phyloP scores from a whole-genome alignment of 2,888 invertebrate species.

The Mythimna loreyi region DNA sequence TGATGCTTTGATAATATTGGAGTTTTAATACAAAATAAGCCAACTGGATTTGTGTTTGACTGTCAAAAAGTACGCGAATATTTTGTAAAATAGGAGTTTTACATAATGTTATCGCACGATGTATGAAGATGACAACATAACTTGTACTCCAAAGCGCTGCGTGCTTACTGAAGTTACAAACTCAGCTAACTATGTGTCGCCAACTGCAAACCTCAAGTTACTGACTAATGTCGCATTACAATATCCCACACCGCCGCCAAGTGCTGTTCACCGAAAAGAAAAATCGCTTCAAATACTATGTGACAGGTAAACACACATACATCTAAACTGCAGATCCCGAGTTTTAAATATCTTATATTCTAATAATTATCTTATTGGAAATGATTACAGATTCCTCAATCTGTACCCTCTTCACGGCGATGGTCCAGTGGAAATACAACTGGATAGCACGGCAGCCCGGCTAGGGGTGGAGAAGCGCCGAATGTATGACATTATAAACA shows the following conservation, averaged over 20 bases:
- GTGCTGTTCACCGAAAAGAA: conserved; percentile 89
- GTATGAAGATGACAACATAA: conserved; percentile 89
- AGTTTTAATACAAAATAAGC: conserved; percentile 69
- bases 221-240: conserved; percentile 92
- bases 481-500: conserved; percentile 94
- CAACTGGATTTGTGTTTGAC: conserved; percentile 80
- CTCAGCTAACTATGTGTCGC: conserved; percentile 90
- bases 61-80: conserved; percentile 89
- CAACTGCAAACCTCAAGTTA: conserved; percentile 93
- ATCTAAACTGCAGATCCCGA: neutral
- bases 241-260: conserved; percentile 89
- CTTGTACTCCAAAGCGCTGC: conserved; percentile 89
- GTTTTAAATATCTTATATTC: neutral
- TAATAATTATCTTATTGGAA: conserved; percentile 20
- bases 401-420: conserved; percentile 89
- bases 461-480: conserved; percentile 92
- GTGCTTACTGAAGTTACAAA: conserved; percentile 91
- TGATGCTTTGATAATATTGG: conserved; percentile 30
- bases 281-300: conserved; percentile 92
- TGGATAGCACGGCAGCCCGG: conserved; percentile 92
- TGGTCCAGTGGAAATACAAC: conserved; percentile 90
- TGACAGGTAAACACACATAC: conserved; percentile 86
- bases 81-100: conserved; percentile 80
- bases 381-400: conserved; percentile 87
- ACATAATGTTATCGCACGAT: conserved; percentile 89